These are phyloP conservation scores for Eumeta japonica DNA, from an alignment of 1,140 invertebrate genomes.

Conservation along the genomic window DNA sequence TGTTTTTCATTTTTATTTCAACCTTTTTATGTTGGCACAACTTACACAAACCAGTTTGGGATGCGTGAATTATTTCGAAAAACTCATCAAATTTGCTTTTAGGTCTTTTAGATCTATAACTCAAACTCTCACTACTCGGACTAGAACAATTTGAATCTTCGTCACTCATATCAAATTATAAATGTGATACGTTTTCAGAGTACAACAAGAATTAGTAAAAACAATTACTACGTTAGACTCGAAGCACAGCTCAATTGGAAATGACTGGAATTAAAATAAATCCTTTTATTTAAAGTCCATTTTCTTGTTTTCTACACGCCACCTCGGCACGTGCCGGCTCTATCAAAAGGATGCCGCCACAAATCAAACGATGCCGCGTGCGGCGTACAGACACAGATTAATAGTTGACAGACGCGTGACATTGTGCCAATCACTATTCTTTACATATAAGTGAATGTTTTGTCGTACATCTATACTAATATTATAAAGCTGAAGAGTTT, in stretches of 20 bases:
- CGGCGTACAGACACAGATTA: no score
- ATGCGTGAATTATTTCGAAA: no score
- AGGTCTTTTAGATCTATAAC: constrained; percentile 4
- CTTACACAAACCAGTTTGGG: constrained; percentile 2
- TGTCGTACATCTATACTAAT: no score
- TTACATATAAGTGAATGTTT: no score
- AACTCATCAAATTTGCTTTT: constrained; percentile 5
- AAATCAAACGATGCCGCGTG: no score
- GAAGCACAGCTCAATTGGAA: constrained; percentile 5
- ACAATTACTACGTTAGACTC: constrained; percentile 2
- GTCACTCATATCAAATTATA: constrained; percentile 3
- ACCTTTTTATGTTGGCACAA: no score
- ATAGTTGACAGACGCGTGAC: no score
- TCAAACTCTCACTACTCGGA: constrained; percentile 2
- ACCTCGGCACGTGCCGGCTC: no score
- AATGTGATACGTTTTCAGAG: constrained; percentile 2
- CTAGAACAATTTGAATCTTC: constrained; percentile 5
- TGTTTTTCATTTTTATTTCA: constrained; percentile 6
- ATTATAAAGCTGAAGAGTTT: no score
- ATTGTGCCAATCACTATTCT: no score
- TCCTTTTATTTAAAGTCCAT: constrained; percentile 3
- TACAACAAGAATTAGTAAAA: constrained; percentile 4
- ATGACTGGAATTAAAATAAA: no score
- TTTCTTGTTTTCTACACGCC: constrained; percentile 3
- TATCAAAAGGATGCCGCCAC: no score